Evolutionary conservation across 2,797 vertebrate genomes (phyloP), one percentile per base, ranked within the genome.

Genomic region (Threskiornis aethiopicus): DNA sequence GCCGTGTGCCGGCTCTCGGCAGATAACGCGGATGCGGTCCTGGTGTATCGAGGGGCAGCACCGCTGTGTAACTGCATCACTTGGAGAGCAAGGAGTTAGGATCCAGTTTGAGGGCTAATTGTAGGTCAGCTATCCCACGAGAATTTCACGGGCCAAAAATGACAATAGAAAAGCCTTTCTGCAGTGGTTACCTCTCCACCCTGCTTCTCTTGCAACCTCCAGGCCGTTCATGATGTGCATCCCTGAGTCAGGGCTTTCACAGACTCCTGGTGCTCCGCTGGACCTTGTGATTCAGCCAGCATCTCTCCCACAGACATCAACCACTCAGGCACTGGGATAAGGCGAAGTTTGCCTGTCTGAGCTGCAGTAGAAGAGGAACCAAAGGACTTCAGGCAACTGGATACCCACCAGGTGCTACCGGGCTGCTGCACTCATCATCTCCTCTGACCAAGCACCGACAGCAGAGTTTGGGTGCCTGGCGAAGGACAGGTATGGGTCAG

Each of bases 21-120:
- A 22, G 42, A 3, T 6, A 4, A 6, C 4, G 52, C n/a, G 19
- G 51, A 2, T n/a, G 5, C 0, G 28, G 77, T 24, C 41, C 51
- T 37, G 41, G n/a, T 21, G 26, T 66, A 5, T 31, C 41, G 46
- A 24, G 55, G 16, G 21, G 78, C 42, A 28, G 42, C 42, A 21
- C 22, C 7, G 5, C 62, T 31, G 7, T 18, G 29, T 39, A 8
- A 28, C 29, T 18, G 31, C 35, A 8, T 18, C 37, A 3, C 46
- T 5, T 12, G 37, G 20, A 42, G 29, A 41, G 15, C 41, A 24
- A 75, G 70, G 49, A 28, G n/a, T 24, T 19, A 24, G 62, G 51
- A 57, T n/a, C 12, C 25, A n/a, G 25, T 29, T 12, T 29, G 55
- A 42, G 44, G 31, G 29, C 31, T 52, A 12, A 4, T 25, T 44